Percentiles rank a stretch among this genome's conserved stretches.
Conservation (phyloP, 2,888 invertebrate species). For the Phlogophora meticulosa region DNA sequence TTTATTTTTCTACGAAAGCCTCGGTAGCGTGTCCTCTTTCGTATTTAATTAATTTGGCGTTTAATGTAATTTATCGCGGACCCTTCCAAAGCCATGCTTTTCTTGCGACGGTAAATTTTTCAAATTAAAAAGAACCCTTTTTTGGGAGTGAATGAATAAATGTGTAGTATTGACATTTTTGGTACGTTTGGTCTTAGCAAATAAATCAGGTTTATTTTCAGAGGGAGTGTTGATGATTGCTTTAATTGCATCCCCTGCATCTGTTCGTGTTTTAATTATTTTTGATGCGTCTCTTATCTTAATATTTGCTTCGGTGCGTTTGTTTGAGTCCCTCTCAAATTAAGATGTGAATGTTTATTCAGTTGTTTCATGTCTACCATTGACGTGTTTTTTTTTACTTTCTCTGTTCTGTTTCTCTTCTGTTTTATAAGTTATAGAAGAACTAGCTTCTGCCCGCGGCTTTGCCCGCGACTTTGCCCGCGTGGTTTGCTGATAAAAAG, state of each 20-base stretch:
- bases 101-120: conserved; percentile 48
- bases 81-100: conserved; percentile 60
- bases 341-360: conserved; percentile 39
- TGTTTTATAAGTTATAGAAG: not conserved
- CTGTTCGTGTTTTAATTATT: conserved; percentile 64
- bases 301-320: conserved; percentile 56
- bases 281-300: conserved; percentile 54
- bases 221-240: conserved; percentile 57
- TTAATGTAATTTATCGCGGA: conserved; percentile 84
- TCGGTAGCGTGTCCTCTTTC: conserved; percentile 74
- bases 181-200: conserved; percentile 49
- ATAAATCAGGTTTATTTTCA: conserved; percentile 55
- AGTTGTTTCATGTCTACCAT: conserved; percentile 36
- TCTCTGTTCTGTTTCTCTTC: not conserved
- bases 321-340: conserved; percentile 46
- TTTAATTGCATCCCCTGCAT: conserved; percentile 59
- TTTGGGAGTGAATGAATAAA: conserved; percentile 41
- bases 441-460: no score
- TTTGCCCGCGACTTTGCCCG: no score
- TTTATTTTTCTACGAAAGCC: conserved; percentile 72
- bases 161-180: conserved; percentile 61
- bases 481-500: no score
- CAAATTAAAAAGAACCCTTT: conserved; percentile 60
- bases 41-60: conserved; percentile 84
- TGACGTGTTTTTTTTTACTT: not conserved